Evolutionary conservation across 2,113 vertebrate species (phyloP), one percentile per base, ranked within the genome.

Genomic region (Spea multiplicata): DNA sequence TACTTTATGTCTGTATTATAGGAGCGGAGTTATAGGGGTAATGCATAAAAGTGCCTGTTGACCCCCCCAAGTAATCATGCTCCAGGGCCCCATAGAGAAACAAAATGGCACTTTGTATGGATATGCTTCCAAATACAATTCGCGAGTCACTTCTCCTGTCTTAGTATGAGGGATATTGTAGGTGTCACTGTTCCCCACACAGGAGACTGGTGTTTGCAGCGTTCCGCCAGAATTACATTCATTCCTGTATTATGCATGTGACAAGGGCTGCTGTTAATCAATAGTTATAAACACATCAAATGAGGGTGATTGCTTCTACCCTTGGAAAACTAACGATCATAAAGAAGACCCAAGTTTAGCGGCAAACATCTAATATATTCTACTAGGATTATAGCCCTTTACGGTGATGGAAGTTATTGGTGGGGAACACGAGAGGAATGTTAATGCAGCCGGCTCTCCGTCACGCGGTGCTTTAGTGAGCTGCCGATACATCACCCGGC

Each of bases 251-350:
- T 79, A 79, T 79, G 77, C 67, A 73, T 74, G 68, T 68, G 78
- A 80, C 78, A 68, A 62, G 66, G 71, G 62, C 71, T 74, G 71
- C 52, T 80, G 78, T 80, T 80, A 80, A 80, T 80, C 78, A 80
- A 80, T 80, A 74, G 78, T 61, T 80, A 80, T 80, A 80, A 80
- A 80, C 78, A 80, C 78, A 80, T 80, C 78, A 74, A 80, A 80
- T 74, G 71, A 74, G 71, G 44, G 65, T 46, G 64, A 80, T 79
- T 80, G 78, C 78, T 45, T 80, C 71, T 74, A 74, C 71, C 78
- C 78, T 67, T 65, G 7, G 78, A 80, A 80, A 80, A 80, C 78
- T 68, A 80, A 80, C 65, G 49, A 67, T 80, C 71, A 80, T 80
- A 80, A 80, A 80, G 71, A 68, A 80, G 74, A 80, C 44, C 71